Evolutionary conservation across 1,140 invertebrate species (phyloP), one percentile per base, ranked within the genome.

Genomic region (Pseudomyrmex flavicornis): DNA sequence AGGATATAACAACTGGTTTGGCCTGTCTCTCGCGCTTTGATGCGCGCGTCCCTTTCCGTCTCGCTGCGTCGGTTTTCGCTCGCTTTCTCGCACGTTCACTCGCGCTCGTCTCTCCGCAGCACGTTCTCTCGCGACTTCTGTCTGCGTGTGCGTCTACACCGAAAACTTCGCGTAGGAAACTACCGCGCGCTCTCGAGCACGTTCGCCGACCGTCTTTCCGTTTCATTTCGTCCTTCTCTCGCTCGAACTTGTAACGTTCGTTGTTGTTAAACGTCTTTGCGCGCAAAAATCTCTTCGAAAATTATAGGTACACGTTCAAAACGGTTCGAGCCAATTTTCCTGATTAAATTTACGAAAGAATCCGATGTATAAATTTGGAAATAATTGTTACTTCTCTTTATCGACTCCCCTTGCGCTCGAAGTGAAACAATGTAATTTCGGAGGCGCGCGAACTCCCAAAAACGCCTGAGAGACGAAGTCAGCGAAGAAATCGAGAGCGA

Each of bases 1-100:
- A 72, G 76, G 76, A 80, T 75, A 82, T 75, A 82, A 82, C 68
- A 82, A 82, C 79, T 75, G 72, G 79, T 75, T 74, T 75, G 79
- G 82, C 52, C 73, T 56, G 73, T 83, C 73, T 82, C 61, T 35
- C 70, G 54, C 58, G 79, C 72, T 82, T 74, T 82, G 80, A 82
- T 82, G 70, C 72, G 35, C 61, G n/a, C 54, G 35, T 72, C 20
- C 59, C 59, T 35, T 63, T 76, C 73, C 20, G 22, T 46, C 50
- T 77, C n/a, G 61, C 17, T 22, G 10, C 61, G 26, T 35, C 35
- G 35, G 35, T 35, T 35, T 35, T 35, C 17, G 26, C n/a, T 76
- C 48, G 7, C 74, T 54, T 22, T 17, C 17, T 74, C 54, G 3
- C 54, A 26, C 8, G 12, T n/a, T 15, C n/a, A 7, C 54, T 58